phyloP scores from a whole-genome alignment of 2,113 vertebrate species.

The Furnarius figulus region DNA sequence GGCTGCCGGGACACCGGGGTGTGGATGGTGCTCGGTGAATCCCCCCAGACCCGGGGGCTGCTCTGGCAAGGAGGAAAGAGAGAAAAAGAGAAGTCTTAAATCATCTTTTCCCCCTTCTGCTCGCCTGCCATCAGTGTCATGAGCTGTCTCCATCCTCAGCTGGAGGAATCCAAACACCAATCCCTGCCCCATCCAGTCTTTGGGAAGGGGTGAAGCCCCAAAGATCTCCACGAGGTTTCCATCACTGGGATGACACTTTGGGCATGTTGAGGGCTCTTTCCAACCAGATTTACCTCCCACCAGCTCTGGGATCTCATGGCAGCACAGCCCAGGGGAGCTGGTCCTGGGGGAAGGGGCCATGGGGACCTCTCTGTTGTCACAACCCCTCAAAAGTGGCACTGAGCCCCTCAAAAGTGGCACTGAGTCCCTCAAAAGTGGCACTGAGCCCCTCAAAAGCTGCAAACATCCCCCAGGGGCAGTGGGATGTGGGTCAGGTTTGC shows the following conservation, averaged over 20 bases:
- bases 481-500: not conserved
- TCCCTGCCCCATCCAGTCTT: not conserved
- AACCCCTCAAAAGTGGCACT: not conserved
- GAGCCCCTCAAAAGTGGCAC: too few species aligned
- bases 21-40: fast-evolving
- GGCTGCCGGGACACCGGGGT: fast-evolving
- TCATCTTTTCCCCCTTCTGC: not conserved
- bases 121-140: not conserved
- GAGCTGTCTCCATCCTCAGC: not conserved
- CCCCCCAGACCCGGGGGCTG: not conserved
- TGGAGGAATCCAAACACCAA: not conserved
- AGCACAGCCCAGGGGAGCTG: not conserved
- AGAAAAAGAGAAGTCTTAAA: not conserved
- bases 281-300: not conserved
- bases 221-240: not conserved
- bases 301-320: not conserved
- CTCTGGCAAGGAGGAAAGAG: not conserved
- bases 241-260: not conserved
- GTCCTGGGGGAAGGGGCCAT: not conserved
- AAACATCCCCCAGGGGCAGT: fast-evolving
- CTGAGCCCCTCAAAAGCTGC: too few species aligned
- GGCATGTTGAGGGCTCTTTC: not conserved
- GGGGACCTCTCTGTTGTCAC: not conserved
- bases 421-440: too few species aligned
- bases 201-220: not conserved